Base-by-base conservation (phyloP, 2,113 vertebrate species). In the Aegithalos caudatus region DNA sequence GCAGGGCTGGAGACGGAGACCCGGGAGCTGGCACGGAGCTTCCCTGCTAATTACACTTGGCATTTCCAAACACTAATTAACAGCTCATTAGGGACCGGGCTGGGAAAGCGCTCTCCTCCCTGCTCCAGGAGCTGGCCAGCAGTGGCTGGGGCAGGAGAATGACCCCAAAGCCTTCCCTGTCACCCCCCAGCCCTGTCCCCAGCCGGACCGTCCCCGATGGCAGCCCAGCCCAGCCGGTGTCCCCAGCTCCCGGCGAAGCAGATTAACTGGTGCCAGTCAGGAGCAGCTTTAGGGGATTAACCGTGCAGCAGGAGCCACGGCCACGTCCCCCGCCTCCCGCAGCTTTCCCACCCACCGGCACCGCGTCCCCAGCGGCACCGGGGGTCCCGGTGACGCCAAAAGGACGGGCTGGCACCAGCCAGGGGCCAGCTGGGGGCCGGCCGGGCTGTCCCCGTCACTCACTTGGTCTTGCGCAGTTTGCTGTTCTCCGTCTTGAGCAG, bases 401-500 rank as follows among this genome's bases (percentile, higher is more conserved):
- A 28, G 5, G 38, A 45, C 1, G 6, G 37, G 37, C 48, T 7
- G 8, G 3, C 78, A 57, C 11, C 48, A 2, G 35, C 62, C 7
- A 4, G 65, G 21, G 85, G 50, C 1, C 40, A 42, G 40, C 1
- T 5, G 0, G 35, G 23, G 86, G 35, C 28, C 23, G 4, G 40
- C 28, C 33, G 58, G 48, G 37, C 27, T 0, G 12, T 9, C 20
- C 31, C 3, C 1, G 42, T 5, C 85, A 81, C 99, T 99, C 97
- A 99, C 99, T 99, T 99, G 98, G 98, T 99, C 94, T 99, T 99
- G 53, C 99, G 99, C 94, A 99, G 98, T 97, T 99, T 99, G 98
- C 98, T 99, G 93, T 99, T 99, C 98, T 99, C 99, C 0, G 99
- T 99, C 98, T 99, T 99, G 96, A 99, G 99, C 97, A 99, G 97